Base-by-base conservation (phyloP, 1,140 invertebrate genomes). In the Dreissena polymorpha region DNA sequence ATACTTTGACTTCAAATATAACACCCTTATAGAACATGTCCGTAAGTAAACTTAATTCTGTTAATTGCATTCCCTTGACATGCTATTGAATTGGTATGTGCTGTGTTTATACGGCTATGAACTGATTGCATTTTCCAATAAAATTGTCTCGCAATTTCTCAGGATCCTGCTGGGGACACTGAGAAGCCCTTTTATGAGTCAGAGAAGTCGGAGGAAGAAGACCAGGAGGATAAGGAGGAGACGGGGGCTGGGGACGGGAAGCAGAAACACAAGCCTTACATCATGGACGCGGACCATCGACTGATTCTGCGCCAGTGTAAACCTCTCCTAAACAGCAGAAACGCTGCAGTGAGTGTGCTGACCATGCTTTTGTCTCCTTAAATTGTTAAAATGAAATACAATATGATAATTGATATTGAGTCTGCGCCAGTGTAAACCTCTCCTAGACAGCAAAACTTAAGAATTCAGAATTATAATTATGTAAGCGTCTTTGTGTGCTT, bases 391-490 rank as follows among this genome's bases (percentile, higher is more conserved):
- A n/a, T n/a, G n/a, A n/a, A n/a, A n/a, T n/a, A n/a, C n/a, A n/a
- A n/a, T n/a, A n/a, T n/a, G n/a, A n/a, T n/a, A n/a, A n/a, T n/a
- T n/a, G n/a, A n/a, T n/a, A 5, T 94, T 99, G 76, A 94, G 99
- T 55, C 94, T 99, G 74, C 94, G 97, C 71, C 91, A 97, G 86
- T 96, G 97, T 3, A 97, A 98, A 91, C 98, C 98, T 0, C 93
- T 99, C 57, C 94, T 99, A 27, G 98, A 99, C 94, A 98, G 97
- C 89, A 94, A 98, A 86, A 99, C 99, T 94, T 96, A 98, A 39
- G 96, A 97, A 8, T 98, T 96, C 90, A 91, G 92, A 90, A 51
- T n/a, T n/a, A n/a, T n/a, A n/a, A n/a, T n/a, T n/a, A n/a, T n/a
- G 39, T 39, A 5, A 39, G 39, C 8, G 39, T 39, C 8, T 39